phyloP scores from a whole-genome alignment of 1,140 invertebrate species.

The Phthorimaea operculella region DNA sequence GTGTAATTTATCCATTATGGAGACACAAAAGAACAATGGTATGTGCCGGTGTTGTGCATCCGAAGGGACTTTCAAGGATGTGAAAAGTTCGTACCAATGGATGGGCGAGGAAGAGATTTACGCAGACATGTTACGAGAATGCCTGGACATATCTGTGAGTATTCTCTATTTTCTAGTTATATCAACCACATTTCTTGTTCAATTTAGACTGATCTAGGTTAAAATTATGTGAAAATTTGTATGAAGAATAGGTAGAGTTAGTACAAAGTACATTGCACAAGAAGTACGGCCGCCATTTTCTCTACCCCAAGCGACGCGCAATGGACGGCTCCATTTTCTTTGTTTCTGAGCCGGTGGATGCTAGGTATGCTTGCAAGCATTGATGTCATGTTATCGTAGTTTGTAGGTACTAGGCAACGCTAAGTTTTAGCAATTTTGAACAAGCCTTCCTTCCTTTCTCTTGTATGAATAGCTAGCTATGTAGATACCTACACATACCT shows the following conservation, averaged over 20 bases:
- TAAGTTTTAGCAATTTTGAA: too few relatives aligned
- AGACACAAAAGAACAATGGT: constrained; percentile 27
- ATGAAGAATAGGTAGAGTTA: not conserved
- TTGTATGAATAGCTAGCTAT: too few relatives aligned
- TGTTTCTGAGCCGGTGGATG: not conserved
- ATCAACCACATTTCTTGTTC: not conserved
- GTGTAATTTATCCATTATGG: constrained; percentile 30
- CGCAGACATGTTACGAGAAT: constrained; percentile 51
- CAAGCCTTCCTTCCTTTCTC: too few relatives aligned
- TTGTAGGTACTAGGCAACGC: too few relatives aligned
- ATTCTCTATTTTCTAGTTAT: not conserved
- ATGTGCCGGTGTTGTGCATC: constrained; percentile 59
- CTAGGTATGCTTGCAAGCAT: too few relatives aligned
- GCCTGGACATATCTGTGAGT: constrained; percentile 54
- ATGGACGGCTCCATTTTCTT: not conserved
- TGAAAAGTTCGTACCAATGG: constrained; percentile 44
- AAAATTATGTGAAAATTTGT: not conserved
- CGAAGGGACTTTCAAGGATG: constrained; percentile 49
- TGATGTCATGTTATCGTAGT: too few relatives aligned
- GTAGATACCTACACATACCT: too few relatives aligned
- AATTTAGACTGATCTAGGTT: not conserved
- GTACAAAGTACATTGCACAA: constrained; percentile 1
- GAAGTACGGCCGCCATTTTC: not conserved
- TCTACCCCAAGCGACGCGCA: not conserved
- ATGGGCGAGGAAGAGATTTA: constrained; percentile 57